phyloP scores from a whole-genome alignment of 2,797 vertebrate genomes.

The Rhyacichthys aspro region DNA sequence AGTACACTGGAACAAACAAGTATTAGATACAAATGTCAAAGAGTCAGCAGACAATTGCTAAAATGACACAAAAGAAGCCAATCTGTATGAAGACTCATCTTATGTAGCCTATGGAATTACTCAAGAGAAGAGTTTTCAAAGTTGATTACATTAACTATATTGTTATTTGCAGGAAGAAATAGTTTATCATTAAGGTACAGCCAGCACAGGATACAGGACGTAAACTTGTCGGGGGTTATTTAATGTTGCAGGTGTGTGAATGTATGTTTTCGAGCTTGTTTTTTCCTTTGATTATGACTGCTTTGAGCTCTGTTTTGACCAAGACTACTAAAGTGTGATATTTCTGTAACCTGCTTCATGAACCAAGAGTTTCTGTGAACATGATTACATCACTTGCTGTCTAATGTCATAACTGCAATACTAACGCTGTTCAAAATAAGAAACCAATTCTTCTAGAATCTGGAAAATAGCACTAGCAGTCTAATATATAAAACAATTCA shows the following conservation, averaged over 20 bases:
- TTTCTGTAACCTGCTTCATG: not conserved
- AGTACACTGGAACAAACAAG: constrained; percentile 63
- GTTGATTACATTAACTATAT: constrained; percentile 8
- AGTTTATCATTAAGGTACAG: constrained; percentile 2
- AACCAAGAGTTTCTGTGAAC: constrained; percentile 13
- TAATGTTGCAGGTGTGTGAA: constrained; percentile 51
- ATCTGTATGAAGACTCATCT: too few species aligned
- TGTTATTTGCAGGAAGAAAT: constrained; percentile 24
- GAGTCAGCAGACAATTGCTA: constrained; percentile 41
- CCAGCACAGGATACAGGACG: constrained; percentile 54
- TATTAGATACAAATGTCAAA: constrained; percentile 50
- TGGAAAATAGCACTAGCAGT: too few species aligned
- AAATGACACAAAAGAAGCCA: constrained; percentile 19
- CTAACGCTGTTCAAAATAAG: not conserved
- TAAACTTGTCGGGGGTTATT: constrained; percentile 47
- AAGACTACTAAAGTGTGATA: not conserved
- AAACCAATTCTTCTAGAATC: too few species aligned
- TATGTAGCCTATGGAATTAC: too few species aligned
- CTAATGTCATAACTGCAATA: not conserved
- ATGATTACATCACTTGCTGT: constrained; percentile 17
- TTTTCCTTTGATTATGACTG: constrained; percentile 39
- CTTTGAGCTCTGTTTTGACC: constrained; percentile 16
- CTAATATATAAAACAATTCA: too few species aligned
- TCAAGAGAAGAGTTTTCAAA: not conserved
- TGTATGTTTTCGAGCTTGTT: constrained; percentile 38